phyloP scores from a whole-genome alignment of 2,797 vertebrate genomes.

The Trachurus trachurus region DNA sequence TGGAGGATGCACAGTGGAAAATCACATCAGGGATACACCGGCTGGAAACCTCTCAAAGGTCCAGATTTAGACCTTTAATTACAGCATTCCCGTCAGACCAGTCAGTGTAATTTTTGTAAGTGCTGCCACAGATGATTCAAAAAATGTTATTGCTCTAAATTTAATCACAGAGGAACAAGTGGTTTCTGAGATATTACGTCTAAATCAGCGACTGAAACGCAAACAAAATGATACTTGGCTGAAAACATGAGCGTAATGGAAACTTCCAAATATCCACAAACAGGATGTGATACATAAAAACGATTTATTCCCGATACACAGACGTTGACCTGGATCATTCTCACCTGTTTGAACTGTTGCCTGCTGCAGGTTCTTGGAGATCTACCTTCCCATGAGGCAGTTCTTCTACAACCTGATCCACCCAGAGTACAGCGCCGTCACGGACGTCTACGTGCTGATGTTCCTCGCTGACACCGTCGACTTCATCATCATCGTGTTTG shows the following conservation, averaged over 20 bases:
- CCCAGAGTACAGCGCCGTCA: conserved; percentile 98
- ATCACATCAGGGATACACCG: conserved; percentile 23
- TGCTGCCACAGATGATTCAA: conserved; percentile 49
- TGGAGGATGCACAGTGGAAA: conserved; percentile 29
- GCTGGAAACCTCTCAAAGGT: conserved; percentile 57
- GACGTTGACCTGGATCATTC: neutral
- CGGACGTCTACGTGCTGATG: conserved; percentile 98
- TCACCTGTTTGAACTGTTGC: neutral
- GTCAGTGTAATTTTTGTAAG: conserved; percentile 59
- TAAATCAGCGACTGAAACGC: conserved; percentile 1
- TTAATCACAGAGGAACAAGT: conserved; percentile 36
- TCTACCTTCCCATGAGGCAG: conserved; percentile 94
- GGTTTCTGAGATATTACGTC: conserved; percentile 47
- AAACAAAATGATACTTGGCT: neutral
- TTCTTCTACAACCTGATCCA: conserved; percentile 99
- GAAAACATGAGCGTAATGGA: neutral
- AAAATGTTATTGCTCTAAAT: conserved; percentile 55
- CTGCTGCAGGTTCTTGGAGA: conserved; percentile 87
- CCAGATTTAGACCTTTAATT: conserved; percentile 69
- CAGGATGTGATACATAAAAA: neutral
- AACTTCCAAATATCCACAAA: neutral
- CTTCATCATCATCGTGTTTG: conserved; percentile 99
- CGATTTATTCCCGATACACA: too few relatives aligned
- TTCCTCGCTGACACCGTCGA: conserved; percentile 97
- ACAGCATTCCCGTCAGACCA: conserved; percentile 48